Base-by-base conservation (phyloP, 2,888 invertebrate genomes). In the Coleophora deauratella region DNA sequence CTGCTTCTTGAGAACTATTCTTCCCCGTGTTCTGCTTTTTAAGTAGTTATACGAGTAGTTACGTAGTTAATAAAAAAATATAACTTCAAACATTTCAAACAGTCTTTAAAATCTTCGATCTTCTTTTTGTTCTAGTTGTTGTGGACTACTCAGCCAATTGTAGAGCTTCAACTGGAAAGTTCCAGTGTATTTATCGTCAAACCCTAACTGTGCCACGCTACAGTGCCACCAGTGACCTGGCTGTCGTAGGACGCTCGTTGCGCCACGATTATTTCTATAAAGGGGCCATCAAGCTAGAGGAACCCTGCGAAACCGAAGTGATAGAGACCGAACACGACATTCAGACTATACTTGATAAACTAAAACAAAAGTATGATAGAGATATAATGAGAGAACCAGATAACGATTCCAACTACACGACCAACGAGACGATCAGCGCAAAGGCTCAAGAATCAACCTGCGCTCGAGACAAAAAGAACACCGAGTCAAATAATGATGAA, bases 171-270 rank as follows among this genome's bases (percentile, higher is more conserved):
- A 90, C 90, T 0, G 91, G 91, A 7, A 78, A 78, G 15, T 91
- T 91, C 49, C 88, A 90, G 66, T 77, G 86, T 39, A 79, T 87
- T 38, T 88, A 86, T 52, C 66, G 63, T 7, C 85, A 85, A 42
- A 69, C 75, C 2, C 63, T 79, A 54, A 71, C 73, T 10, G 43
- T 58, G 31, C 77, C 73, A 7, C 60, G 57, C 27, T 76, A 64
- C 47, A 62, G 63, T 1, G 50, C 49, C 8, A 59, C 64, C 7
- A 46, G 61, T 8, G 75, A 85, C 42, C 53, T 86, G 11, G 32
- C 43, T 13, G 54, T 82, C 6, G 60, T 59, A 30, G 85, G 86
- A 8, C 52, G 48, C 34, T 37, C 62, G 1, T 51, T 85, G 35
- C 74, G 73, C 2, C 35, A 45, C 7, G 67, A 74, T 10, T 85